Evolutionary conservation across 2,888 invertebrate genomes (phyloP).

Genomic region (Rhamphomyia laevipes): DNA sequence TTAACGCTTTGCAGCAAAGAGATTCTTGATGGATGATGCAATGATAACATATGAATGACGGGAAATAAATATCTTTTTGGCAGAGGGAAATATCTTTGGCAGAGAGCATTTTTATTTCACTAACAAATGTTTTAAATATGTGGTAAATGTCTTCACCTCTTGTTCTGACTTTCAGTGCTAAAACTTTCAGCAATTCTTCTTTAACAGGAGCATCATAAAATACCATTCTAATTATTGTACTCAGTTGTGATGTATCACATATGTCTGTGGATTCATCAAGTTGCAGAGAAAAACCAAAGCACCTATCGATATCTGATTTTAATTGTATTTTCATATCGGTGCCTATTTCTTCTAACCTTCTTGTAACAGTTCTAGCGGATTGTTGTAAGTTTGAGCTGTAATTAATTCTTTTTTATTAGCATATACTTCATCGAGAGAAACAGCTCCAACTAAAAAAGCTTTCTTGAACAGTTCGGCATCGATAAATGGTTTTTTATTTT

Average conservation of each 20-base stretch:
- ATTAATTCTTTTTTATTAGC: not conserved
- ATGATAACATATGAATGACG: not conserved
- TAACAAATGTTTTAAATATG: conserved; percentile 13
- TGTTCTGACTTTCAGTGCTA: conserved; percentile 11
- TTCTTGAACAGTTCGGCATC: too few species aligned
- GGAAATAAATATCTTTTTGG: not conserved
- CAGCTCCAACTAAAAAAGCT: too few species aligned
- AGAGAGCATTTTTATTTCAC: conserved; percentile 11
- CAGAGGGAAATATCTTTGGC: conserved; percentile 13
- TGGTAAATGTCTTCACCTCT: conserved; percentile 15
- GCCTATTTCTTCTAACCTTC: not conserved
- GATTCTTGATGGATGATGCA: conserved; percentile 1
- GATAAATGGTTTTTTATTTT: too few species aligned
- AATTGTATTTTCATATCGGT: not conserved
- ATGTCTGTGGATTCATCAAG: conserved; percentile 19
- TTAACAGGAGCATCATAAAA: conserved; percentile 3
- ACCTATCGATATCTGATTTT: not conserved
- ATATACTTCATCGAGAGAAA: too few species aligned
- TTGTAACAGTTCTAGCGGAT: not conserved
- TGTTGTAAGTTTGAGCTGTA: not conserved
- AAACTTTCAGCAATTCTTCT: conserved; percentile 11
- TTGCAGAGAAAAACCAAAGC: conserved; percentile 9
- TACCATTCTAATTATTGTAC: conserved; percentile 14
- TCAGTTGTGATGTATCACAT: conserved; percentile 16
- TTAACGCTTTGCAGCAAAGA: not conserved